phyloP scores from a whole-genome alignment of 2,888 invertebrate genomes.

The Gastracanthus pulcherrimus region DNA sequence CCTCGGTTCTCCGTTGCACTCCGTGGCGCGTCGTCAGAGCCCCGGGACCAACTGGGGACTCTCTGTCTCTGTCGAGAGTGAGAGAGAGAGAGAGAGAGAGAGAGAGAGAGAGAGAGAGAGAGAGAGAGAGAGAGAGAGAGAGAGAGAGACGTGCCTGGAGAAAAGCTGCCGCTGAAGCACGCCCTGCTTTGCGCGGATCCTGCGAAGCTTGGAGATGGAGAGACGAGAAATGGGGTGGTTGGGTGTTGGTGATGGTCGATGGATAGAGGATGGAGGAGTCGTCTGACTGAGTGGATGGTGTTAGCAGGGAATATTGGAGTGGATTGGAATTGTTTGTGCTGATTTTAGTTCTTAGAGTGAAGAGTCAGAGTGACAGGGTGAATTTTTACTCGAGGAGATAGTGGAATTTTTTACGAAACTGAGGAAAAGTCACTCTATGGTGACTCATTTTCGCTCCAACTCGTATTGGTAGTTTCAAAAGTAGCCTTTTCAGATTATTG shows the following conservation, averaged over 20 bases:
- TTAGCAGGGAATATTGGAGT: neutral
- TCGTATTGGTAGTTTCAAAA: no score
- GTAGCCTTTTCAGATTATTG: no score
- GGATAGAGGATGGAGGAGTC: neutral
- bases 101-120: conserved; percentile 26
- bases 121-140: neutral
- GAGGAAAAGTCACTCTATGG: no score
- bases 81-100: neutral
- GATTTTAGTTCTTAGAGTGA: no score
- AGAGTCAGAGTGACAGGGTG: no score
- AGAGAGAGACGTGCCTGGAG: conserved; percentile 30
- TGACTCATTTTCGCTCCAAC: no score
- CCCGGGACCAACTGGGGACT: neutral
- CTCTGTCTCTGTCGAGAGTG: neutral
- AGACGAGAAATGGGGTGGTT: neutral
- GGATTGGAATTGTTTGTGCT: neutral
- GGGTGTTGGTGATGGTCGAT: neutral
- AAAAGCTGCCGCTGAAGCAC: no score
- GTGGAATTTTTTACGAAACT: no score
- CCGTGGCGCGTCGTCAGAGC: conserved; percentile 3
- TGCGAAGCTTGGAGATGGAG: no score
- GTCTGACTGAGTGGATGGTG: neutral
- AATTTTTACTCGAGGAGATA: no score
- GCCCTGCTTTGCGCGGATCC: no score
- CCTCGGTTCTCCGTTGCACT: conserved; percentile 62